Evolutionary conservation across 1,140 invertebrate species (phyloP).

Genomic region (Euglossa dilemma): DNA sequence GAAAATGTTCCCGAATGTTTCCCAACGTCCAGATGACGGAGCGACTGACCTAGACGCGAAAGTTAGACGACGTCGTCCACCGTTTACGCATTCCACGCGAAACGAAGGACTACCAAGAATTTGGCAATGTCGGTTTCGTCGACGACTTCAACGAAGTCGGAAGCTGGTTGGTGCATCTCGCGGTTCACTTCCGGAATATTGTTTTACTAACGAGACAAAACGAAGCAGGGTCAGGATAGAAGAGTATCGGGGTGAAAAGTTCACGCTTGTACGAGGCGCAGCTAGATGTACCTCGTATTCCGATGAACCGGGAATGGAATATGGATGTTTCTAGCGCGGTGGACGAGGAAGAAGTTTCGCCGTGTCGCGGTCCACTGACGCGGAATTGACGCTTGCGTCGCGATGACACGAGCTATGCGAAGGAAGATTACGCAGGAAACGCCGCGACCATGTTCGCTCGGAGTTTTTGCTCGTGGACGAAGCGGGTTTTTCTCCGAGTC

Average conservation of each 20-base stretch:
- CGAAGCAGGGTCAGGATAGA: neutral
- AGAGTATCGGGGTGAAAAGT: neutral
- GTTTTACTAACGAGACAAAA: neutral
- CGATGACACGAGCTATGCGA: neutral
- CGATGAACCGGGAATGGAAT: neutral
- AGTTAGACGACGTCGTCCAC: too few relatives aligned
- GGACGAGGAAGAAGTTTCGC: neutral
- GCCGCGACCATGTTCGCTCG: neutral
- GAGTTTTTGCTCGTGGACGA: neutral
- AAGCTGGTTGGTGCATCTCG: too few relatives aligned
- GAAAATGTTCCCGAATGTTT: neutral
- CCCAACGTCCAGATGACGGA: too few relatives aligned
- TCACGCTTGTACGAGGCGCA: neutral
- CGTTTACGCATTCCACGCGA: neutral
- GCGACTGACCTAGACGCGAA: too few relatives aligned
- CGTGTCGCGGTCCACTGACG: neutral
- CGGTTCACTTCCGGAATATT: too few relatives aligned
- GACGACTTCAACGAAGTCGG: too few relatives aligned
- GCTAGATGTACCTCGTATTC: too few relatives aligned
- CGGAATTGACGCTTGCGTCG: neutral
- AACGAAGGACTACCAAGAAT: slow-evolving; percentile 9
- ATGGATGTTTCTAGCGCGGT: neutral
- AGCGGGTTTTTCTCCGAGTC: too few relatives aligned
- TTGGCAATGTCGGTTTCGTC: neutral
- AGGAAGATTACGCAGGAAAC: neutral